Evolutionary conservation across 2,113 vertebrate genomes (phyloP).

Genomic region (Gymnocephalus cernua): DNA sequence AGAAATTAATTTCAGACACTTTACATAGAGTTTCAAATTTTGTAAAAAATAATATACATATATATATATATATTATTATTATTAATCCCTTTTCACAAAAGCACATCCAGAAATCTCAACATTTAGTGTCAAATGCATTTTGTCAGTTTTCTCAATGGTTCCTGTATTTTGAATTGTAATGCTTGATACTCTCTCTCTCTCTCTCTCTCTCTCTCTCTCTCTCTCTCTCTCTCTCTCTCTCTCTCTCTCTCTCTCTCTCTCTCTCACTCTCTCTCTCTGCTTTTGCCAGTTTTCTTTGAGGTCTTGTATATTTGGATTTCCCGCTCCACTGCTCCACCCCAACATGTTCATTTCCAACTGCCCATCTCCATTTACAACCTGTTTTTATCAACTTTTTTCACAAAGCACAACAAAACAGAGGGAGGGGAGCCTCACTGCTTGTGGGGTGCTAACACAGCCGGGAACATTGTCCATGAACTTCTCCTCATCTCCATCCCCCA

Average conservation of each 20-base stretch:
- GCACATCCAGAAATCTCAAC: not conserved
- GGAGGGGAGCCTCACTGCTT: constrained; percentile 75
- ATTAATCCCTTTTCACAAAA: not conserved
- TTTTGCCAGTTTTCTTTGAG: constrained; percentile 75
- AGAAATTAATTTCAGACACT: not conserved
- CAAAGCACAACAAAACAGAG: constrained; percentile 86
- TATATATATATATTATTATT: too few species aligned
- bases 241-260: too few species aligned
- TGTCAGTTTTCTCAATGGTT: not conserved
- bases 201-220: too few species aligned
- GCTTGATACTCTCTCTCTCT: not conserved
- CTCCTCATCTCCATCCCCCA: constrained; percentile 82
- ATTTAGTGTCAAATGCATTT: not conserved
- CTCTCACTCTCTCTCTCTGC: constrained; percentile 22
- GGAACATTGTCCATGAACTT: constrained; percentile 85
- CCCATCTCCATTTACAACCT: constrained; percentile 85
- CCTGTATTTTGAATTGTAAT: constrained; percentile 42
- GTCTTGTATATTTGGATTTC: constrained; percentile 87
- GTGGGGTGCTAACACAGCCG: constrained; percentile 70
- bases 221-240: too few species aligned
- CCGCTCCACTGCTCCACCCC: constrained; percentile 83
- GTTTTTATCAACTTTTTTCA: constrained; percentile 87
- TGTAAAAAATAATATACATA: too few species aligned
- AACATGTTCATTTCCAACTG: constrained; percentile 82
- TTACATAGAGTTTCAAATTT: not conserved